Evolutionary conservation across 1,140 invertebrate species (phyloP), one percentile per base, ranked within the genome.

Genomic region (Diploscapter pachys): DNA sequence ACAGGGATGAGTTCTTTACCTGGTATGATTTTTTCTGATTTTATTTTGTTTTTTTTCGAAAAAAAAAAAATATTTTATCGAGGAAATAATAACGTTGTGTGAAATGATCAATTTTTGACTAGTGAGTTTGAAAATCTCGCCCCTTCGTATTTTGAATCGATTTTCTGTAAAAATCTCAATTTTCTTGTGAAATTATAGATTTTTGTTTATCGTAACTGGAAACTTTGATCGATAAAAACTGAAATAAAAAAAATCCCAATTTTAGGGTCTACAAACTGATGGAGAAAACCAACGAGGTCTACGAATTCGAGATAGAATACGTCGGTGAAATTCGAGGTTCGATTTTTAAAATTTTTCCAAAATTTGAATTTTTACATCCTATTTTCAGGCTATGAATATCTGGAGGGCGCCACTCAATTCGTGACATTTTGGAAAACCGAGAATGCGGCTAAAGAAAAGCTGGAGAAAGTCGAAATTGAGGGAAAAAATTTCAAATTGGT

Each of bases 1-100:
- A 52, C n/a, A 55, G 75, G 49, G 62, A 65, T n/a, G 61, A 76
- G 56, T 76, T 76, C 53, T 57, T 52, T 4, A 31, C 61, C 9
- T 76, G 75, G 75, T 57, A 68, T 8, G 52, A 68, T 51, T 68
- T 6, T 53, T 8, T 53, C 5, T 11, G 31, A 68, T 56, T 53
- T 8, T 50, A 6, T 59, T 59, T 59, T 59, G 9, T 59, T 11
- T 59, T 59, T 59, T 11, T 11, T 59, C 1, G 0, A 1, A 31
- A 31, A 31, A 31, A 31, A 59, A 59, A 59, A 59, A 59, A 11
- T 11, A 59, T 11, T 59, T 9, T 55, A 68, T 9, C 8, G 57
- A 52, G 52, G 52, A 5, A 48, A 31, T 8, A 65, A 65, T 9
- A 31, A 65, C 51, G 8, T 65, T 9, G 8, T 49, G 13, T 59